Evolutionary conservation across 2,797 vertebrate genomes (phyloP), one percentile per base, ranked within the genome.

Genomic region (Anisognathus igniventris): DNA sequence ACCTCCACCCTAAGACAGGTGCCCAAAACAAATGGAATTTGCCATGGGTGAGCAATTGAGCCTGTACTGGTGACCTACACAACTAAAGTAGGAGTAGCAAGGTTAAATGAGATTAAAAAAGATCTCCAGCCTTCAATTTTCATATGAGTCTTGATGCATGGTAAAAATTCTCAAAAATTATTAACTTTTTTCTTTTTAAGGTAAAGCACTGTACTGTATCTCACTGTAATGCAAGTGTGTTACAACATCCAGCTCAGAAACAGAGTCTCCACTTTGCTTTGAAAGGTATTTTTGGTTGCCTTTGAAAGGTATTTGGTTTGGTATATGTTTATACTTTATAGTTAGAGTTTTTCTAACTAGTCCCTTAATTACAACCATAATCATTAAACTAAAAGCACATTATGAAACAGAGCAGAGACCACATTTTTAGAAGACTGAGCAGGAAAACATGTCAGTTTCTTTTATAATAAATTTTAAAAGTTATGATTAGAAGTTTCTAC

Each of bases 321-420:
- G 50, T 30, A 12, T 51, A 3, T 39, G 53, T 64, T 95, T 86
- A 45, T 24, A 86, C 14, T 48, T 58, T 24, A 74, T 18, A 83
- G n/a, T 53, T 89, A 22, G 13, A 62, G 37, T 42, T 80, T 70
- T 85, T 67, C 48, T 66, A 88, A 86, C 50, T 75, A 92, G 67
- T 72, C 23, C 56, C n/a, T 91, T 93, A 83, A 93, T 92, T 94
- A 86, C 60, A 87, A 82, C 45, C 39, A 51, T 51, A 91, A 84
- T 37, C 53, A 68, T 64, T 86, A 80, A 91, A 93, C 33, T 54
- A 73, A 95, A 86, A 94, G 90, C 42, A 90, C 37, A 64, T 82
- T 95, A 84, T 86, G 66, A 95, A 95, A 88, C 15, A 86, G 25
- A 83, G 45, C n/a, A 76, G 30, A 44, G 42, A 28, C 18, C 39